These are phyloP conservation scores for Drosophila albomicans DNA, from an alignment of 1,140 invertebrate genomes.

Conservation along the genomic window DNA sequence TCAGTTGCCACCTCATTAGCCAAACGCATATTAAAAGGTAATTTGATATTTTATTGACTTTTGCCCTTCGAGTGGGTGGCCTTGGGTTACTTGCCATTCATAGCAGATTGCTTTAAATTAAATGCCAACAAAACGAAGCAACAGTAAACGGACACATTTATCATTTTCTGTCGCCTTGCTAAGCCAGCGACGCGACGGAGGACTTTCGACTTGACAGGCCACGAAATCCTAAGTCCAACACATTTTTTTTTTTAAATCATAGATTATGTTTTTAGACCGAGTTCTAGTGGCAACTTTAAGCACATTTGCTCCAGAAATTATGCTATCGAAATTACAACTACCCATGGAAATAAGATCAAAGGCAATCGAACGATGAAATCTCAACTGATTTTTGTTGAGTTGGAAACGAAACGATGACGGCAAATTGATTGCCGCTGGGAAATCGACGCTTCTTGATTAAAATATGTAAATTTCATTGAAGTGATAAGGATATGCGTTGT, in stretches of 20 bases:
- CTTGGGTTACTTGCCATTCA: constrained; percentile 13
- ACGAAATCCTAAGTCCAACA: constrained; percentile 3
- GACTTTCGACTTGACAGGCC: constrained; percentile 1
- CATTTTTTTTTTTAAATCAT: background rate
- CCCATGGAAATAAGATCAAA: constrained; percentile 29
- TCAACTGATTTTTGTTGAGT: constrained; percentile 24
- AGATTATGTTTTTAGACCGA: background rate
- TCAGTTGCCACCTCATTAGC: constrained; percentile 50
- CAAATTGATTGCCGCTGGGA: constrained; percentile 49
- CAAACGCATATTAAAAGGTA: constrained; percentile 58
- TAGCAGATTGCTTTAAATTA: constrained; percentile 40
- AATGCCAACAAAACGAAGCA: constrained; percentile 33
- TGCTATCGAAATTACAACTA: background rate
- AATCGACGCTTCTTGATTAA: constrained; percentile 43
- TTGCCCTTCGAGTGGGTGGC: background rate
- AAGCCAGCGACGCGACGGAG: constrained; percentile 19
- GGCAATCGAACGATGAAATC: constrained; percentile 30
- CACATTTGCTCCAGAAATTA: background rate
- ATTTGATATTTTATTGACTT: constrained; percentile 68
- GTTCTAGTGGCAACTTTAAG: constrained; percentile 4
- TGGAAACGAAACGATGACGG: constrained; percentile 21
- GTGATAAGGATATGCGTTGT: background rate
- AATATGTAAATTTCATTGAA: constrained; percentile 51
- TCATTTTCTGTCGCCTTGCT: constrained; percentile 33
- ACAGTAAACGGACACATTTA: constrained; percentile 38